Conservation (phyloP, 2,113 vertebrate genomes). For the Cyprinodon variegatus region DNA sequence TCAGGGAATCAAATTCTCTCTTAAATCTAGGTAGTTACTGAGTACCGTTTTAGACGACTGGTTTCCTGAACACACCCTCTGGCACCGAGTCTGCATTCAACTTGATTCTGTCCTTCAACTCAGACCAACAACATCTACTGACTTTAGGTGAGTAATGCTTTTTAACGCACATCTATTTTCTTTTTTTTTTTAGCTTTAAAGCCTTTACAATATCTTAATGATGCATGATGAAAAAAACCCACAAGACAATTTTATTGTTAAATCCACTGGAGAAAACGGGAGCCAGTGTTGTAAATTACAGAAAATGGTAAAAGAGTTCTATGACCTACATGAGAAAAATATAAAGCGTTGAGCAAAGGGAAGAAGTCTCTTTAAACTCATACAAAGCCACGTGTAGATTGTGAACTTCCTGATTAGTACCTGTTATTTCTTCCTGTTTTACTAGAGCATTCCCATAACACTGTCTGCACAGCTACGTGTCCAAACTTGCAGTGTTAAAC, state of each 20-base stretch:
- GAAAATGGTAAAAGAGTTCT: neutral
- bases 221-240: constrained; percentile 10
- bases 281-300: neutral
- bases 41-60: neutral
- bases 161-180: neutral
- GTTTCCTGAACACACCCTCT: constrained; percentile 47
- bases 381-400: constrained; percentile 6
- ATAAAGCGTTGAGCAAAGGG: neutral
- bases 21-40: neutral
- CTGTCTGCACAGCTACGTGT: neutral
- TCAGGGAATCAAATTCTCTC: neutral
- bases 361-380: constrained; percentile 9
- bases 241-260: neutral
- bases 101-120: constrained; percentile 9
- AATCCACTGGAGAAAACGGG: neutral
- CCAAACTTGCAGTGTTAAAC: constrained; percentile 22
- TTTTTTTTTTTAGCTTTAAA: constrained; percentile 7
- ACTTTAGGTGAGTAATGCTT: constrained; percentile 39
- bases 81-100: neutral
- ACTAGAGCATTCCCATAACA: constrained; percentile 10
- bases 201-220: neutral
- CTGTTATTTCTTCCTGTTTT: neutral
- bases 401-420: constrained; percentile 36
- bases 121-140: constrained; percentile 3
- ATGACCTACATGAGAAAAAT: neutral